These are phyloP conservation scores for Hetaerina americana DNA, from an alignment of 1,140 invertebrate species.

Conservation along the genomic window DNA sequence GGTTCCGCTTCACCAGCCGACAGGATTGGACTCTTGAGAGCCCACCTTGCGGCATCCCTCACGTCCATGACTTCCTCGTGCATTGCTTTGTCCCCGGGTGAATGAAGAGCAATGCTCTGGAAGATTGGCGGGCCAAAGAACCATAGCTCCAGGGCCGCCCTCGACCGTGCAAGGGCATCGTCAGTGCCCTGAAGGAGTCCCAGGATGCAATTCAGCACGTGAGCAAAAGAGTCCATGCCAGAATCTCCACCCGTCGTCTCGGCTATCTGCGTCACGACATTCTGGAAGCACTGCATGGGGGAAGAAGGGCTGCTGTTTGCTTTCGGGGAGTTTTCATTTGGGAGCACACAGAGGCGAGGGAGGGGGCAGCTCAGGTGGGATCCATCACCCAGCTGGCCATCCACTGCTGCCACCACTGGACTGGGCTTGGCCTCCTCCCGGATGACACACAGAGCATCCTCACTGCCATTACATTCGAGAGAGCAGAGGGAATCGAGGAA, in stretches of 20 bases:
- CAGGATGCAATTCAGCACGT: background rate
- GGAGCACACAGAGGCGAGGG: background rate
- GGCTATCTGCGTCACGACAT: background rate
- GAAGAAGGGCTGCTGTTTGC: background rate
- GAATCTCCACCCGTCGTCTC: background rate
- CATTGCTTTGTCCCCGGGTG: background rate
- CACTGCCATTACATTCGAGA: background rate
- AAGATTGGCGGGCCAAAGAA: background rate
- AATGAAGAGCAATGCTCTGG: background rate
- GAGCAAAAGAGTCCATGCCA: background rate
- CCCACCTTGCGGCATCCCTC: background rate
- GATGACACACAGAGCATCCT: background rate
- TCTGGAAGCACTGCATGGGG: background rate
- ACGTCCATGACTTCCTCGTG: background rate
- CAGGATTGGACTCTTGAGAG: background rate
- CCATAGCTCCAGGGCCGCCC: background rate
- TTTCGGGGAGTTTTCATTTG: background rate
- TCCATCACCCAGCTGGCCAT: background rate
- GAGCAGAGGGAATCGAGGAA: background rate
- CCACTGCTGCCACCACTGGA: background rate
- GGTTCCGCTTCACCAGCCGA: background rate
- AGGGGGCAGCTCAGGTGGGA: background rate
- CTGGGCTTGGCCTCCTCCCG: background rate
- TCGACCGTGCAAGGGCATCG: background rate
- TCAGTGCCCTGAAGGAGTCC: background rate